A percentile compares a stretch with the other conserved stretches of the same genome.
Evolutionary conservation across 1,140 invertebrate species (phyloP).

Genomic region (Drosophila bifasciata): DNA sequence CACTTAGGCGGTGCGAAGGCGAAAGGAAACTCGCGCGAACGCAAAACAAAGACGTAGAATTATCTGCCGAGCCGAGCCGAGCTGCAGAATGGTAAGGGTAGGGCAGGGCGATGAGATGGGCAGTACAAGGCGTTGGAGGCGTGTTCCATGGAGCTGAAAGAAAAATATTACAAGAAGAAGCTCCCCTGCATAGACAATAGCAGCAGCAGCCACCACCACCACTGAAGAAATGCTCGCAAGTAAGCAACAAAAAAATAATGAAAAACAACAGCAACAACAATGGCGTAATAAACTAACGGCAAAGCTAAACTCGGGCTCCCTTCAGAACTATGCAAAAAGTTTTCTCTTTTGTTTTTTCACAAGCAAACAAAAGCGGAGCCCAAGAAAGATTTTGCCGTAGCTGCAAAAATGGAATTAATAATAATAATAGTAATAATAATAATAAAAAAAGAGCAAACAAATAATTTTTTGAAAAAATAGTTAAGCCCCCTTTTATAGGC

Average conservation of each 20-base stretch:
- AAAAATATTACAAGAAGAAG: slow-evolving; percentile 65
- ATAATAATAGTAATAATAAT: slow-evolving; percentile 22
- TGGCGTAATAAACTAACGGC: slow-evolving; percentile 72
- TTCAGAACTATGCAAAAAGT: slow-evolving; percentile 58
- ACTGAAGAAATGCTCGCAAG: slow-evolving; percentile 17
- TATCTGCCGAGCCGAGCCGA: slow-evolving; percentile 41
- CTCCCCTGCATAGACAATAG: slow-evolving; percentile 56
- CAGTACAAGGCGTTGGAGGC: too few species aligned
- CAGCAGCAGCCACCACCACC: slow-evolving; percentile 69
- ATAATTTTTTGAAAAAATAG: slow-evolving; percentile 63
- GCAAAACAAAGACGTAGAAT: slow-evolving; percentile 67
- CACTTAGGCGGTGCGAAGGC: slow-evolving; percentile 53
- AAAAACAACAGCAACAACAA: slow-evolving; percentile 51
- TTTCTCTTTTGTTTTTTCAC: slow-evolving; percentile 27
- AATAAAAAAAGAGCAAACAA: slow-evolving; percentile 6
- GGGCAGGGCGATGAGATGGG: too few species aligned
- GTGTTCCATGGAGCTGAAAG: slow-evolving; percentile 5
- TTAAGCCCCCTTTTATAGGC: slow-evolving; percentile 43
- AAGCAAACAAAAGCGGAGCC: background rate
- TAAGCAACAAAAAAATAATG: slow-evolving; percentile 12
- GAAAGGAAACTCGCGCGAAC: slow-evolving; percentile 53
- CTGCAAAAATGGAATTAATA: slow-evolving; percentile 51
- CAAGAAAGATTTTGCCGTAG: slow-evolving; percentile 26
- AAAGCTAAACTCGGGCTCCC: slow-evolving; percentile 45
- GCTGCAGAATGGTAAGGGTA: background rate